Conservation (phyloP, 2,797 vertebrate species). For the Propithecus deckenii region DNA sequence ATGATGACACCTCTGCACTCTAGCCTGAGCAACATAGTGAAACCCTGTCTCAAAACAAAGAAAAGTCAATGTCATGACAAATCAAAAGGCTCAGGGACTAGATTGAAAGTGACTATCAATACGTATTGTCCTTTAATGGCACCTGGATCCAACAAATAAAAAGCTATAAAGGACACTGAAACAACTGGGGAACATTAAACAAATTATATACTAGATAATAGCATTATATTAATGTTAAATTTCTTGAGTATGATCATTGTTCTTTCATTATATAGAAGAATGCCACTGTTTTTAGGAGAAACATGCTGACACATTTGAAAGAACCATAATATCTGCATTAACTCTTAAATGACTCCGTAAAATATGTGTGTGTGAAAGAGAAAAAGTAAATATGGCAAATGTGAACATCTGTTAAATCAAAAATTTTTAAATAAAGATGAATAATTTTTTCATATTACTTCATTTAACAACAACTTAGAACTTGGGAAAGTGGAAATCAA, state of each 20-base stretch:
- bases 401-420: neutral
- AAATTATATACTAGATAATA: neutral
- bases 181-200: neutral
- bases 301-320: neutral
- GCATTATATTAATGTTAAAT: neutral
- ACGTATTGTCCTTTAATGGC: neutral
- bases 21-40: no score
- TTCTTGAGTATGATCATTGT: neutral
- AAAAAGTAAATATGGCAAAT: neutral
- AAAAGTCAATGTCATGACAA: neutral
- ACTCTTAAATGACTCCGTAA: neutral
- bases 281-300: neutral
- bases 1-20: no score
- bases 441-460: neutral
- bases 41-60: no score
- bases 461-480: constrained; percentile 11
- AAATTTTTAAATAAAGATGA: neutral
- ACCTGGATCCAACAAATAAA: neutral
- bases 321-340: neutral
- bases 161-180: neutral
- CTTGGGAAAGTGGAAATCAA: neutral
- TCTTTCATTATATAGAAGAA: constrained; percentile 3
- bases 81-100: neutral
- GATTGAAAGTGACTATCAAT: neutral
- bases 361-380: neutral